Evolutionary conservation across 2,888 invertebrate genomes (phyloP), one percentile per base, ranked within the genome.

Genomic region (Agrotis clavis): DNA sequence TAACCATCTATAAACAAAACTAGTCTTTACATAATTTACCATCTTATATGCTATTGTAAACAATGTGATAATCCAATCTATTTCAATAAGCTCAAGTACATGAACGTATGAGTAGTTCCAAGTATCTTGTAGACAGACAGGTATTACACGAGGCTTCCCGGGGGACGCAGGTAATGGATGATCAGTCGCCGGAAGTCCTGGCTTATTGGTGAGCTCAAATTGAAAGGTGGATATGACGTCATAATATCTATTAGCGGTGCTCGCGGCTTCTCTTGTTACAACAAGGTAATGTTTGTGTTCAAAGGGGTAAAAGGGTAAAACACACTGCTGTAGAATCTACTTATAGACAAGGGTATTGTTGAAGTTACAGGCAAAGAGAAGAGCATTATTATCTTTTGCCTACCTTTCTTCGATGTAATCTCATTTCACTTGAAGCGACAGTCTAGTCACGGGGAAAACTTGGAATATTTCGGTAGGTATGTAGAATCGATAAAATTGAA

Each of bases 131-230:
- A 18, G 47, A 16, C 25, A 25, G 25, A 25, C 4, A 21, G 19
- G 62, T 69, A 35, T 35, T 51, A 54, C 11, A n/a, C 48, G 62
- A 4, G 50, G n/a, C 14, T 2, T 56, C 82, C 78, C 16, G 16
- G 71, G 71, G 30, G 78, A 54, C 51, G 14, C 9, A 21, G 16
- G 78, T 78, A 82, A 78, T 78, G 78, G 78, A 78, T 66, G 78
- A 78, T 66, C 69, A 57, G 56, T 48, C 77, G 51, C 60, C 68
- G 82, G 82, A 78, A 65, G 77, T 30, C 3, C 25, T 19, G 59
- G 45, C 73, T 81, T 81, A 53, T 67, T 69, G 69, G 35, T n/a
- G 51, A 16, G 16, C 54, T 48, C 62, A 25, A 65, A 25, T 60
- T 50, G 64, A 57, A 69, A 30, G n/a, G 16, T 13, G 47, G 18